Evolutionary conservation across 2,888 invertebrate genomes (phyloP), one percentile per base, ranked within the genome.

Genomic region (Drepana falcataria): DNA sequence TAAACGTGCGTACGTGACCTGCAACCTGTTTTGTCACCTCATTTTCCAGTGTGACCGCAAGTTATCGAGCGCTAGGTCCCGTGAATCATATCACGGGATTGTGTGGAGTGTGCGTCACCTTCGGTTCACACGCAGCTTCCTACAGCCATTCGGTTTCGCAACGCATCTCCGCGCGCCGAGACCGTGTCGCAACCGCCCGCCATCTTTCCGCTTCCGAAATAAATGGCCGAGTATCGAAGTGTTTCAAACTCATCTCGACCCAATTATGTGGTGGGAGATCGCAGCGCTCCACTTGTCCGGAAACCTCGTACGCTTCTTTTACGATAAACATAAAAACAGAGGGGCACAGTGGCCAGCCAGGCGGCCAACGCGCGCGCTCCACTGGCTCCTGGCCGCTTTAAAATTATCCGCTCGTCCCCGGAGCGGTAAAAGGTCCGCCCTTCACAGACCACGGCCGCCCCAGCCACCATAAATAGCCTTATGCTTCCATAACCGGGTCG

Each of bases 281-380:
- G 75, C 79, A 81, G 73, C 83, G 83, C 81, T 81, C 87, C 84
- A 87, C 75, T 87, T 85, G 77, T 82, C 81, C 88, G 83, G 84
- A 87, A 87, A 86, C 81, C 81, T 79, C 79, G 71, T 71, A 75
- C 60, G 67, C 59, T 64, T 71, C 68, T 81, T 80, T 83, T 78
- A 85, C 81, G 83, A 81, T 80, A 81, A 76, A 79, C 79, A 80
- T 83, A 80, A 81, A 83, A 79, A 74, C 75, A 49, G 68, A 65
- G 77, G 80, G 75, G 71, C 65, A 65, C 68, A 69, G 79, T 79
- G 79, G 80, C 81, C 85, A 81, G 81, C 81, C 85, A 81, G 81
- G 78, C 85, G 87, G 77, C 86, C 87, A 85, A 87, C 69, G 87
- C 87, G 77, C 79, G 79, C 87, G 87, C 85, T 85, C 75, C 81